Conservation (phyloP, 1,140 invertebrate species). For the Pinna nobilis region DNA sequence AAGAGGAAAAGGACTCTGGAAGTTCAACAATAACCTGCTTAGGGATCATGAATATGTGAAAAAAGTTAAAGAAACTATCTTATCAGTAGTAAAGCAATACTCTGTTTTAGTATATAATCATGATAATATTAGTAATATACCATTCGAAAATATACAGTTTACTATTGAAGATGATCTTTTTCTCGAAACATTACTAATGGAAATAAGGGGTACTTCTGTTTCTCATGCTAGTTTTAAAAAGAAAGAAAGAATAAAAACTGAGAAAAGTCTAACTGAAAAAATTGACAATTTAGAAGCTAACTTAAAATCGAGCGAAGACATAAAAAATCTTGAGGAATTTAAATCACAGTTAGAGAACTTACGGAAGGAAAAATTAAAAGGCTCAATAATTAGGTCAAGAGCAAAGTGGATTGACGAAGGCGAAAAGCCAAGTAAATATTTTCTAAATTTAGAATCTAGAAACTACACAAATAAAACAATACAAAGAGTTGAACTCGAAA, state of each 20-base stretch:
- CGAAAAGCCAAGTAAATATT: slow-evolving; percentile 18
- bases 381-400: background rate
- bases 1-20: slow-evolving; percentile 2
- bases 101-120: no score
- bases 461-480: slow-evolving; percentile 23
- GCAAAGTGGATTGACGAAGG: slow-evolving; percentile 21
- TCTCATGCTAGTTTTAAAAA: slow-evolving; percentile 17
- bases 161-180: background rate
- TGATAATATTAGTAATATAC: background rate
- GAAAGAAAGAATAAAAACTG: background rate
- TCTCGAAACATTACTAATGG: slow-evolving; percentile 22
- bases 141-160: background rate
- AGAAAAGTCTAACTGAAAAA: background rate
- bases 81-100: background rate
- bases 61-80: background rate
- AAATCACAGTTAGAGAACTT: background rate
- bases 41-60: background rate
- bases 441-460: slow-evolving; percentile 19
- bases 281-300: background rate
- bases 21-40: slow-evolving; percentile 4
- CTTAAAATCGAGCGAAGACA: background rate
- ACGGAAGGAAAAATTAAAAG: background rate
- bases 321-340: background rate
- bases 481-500: background rate
- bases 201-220: background rate